Evolutionary conservation across 2,113 vertebrate species (phyloP).

Genomic region (Pteruthius melanotis): DNA sequence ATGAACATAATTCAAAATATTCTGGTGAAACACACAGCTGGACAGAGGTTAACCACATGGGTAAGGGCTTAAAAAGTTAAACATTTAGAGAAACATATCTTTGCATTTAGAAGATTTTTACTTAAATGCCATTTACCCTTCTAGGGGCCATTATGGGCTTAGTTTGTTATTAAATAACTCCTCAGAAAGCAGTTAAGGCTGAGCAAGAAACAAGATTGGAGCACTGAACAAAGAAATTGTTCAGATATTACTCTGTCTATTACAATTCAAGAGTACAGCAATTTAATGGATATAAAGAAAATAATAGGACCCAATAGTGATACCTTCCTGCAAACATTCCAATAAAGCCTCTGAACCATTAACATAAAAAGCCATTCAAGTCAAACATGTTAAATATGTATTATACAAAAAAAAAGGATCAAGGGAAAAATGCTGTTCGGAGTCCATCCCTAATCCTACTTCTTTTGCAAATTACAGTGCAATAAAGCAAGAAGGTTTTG

Average conservation of each 20-base stretch:
- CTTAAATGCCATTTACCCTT: neutral
- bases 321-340: neutral
- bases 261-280: neutral
- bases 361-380: neutral
- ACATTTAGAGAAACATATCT: neutral
- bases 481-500: neutral
- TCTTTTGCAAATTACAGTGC: neutral
- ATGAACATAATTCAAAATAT: neutral
- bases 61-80: neutral
- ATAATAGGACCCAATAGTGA: neutral
- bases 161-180: neutral
- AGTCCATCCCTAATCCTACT: neutral
- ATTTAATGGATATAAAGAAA: neutral
- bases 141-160: neutral
- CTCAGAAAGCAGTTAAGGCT: neutral
- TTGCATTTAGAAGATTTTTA: neutral
- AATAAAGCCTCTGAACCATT: neutral
- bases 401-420: neutral
- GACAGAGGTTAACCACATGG: neutral
- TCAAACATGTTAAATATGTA: neutral
- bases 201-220: neutral
- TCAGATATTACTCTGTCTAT: neutral
- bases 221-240: neutral
- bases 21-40: neutral
- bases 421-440: neutral